Conservation (phyloP, 2,113 vertebrate genomes). For the Tyrannus savana region DNA sequence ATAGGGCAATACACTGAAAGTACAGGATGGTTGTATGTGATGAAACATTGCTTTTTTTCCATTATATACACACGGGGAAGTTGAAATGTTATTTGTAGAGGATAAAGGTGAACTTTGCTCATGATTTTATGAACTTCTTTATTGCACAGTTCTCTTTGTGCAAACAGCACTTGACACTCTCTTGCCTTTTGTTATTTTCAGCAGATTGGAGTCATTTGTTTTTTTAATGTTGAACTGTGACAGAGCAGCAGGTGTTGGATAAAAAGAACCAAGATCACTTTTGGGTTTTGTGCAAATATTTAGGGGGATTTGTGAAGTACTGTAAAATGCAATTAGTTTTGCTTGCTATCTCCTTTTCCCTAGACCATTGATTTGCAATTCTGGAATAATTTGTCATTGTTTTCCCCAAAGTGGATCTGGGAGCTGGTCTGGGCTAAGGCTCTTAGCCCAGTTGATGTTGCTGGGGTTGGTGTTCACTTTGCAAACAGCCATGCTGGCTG, state of each 20-base stretch:
- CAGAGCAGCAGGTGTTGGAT: conserved; percentile 30
- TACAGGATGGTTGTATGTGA: background rate
- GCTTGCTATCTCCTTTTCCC: background rate
- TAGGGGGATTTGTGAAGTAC: background rate
- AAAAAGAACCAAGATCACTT: conserved; percentile 19
- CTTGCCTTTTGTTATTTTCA: conserved; percentile 63
- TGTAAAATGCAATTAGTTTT: conserved; percentile 47
- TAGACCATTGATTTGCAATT: background rate
- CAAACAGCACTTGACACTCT: conserved; percentile 56
- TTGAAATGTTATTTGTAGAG: conserved; percentile 64
- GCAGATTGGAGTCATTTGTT: conserved; percentile 17
- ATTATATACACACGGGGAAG: conserved; percentile 8
- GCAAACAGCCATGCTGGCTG: background rate
- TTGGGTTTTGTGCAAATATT: conserved; percentile 10
- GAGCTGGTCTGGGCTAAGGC: background rate
- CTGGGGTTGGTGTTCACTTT: background rate
- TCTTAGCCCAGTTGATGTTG: background rate
- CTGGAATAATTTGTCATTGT: background rate
- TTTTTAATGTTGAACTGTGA: conserved; percentile 36
- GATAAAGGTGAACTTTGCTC: conserved; percentile 63
- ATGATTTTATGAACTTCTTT: conserved; percentile 62
- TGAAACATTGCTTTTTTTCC: conserved; percentile 25
- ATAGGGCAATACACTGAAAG: background rate
- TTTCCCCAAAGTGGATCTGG: background rate
- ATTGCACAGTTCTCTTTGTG: conserved; percentile 45